These are phyloP conservation scores for Dioctria linearis DNA, from an alignment of 2,888 invertebrate genomes.

Conservation along the genomic window DNA sequence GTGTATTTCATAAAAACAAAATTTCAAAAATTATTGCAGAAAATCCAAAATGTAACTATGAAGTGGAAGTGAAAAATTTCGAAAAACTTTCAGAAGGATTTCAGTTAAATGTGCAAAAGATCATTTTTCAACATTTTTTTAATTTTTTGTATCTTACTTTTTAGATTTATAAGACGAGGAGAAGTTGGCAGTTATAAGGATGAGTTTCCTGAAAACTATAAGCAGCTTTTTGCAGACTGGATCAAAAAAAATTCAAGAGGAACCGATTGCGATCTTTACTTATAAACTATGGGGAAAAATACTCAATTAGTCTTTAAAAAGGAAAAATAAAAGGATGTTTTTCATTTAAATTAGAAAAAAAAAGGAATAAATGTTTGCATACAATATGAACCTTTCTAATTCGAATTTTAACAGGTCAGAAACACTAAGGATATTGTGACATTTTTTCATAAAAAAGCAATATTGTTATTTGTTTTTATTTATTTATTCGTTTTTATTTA, in stretches of 20 bases:
- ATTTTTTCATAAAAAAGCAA: too few relatives aligned
- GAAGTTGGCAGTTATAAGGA: background rate
- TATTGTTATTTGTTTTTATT: too few relatives aligned
- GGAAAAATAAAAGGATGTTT: too few relatives aligned
- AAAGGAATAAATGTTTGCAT: too few relatives aligned
- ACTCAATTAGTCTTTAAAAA: too few relatives aligned
- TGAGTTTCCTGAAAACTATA: background rate
- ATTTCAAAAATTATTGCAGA: slow-evolving; percentile 66
- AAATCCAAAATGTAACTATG: slow-evolving; percentile 75
- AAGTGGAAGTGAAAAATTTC: slow-evolving; percentile 61
- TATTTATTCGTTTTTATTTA: too few relatives aligned
- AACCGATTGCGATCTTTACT: background rate
- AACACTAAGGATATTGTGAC: too few relatives aligned
- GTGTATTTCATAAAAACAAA: background rate
- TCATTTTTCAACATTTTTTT: background rate
- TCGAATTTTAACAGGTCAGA: too few relatives aligned
- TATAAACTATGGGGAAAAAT: too few relatives aligned
- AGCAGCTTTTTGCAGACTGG: background rate
- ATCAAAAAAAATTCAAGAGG: background rate
- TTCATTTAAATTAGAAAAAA: too few relatives aligned
- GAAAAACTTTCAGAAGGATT: background rate
- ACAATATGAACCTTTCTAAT: too few relatives aligned
- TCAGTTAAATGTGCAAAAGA: background rate
- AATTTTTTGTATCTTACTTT: background rate
- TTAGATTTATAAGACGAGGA: background rate